A percentile compares a stretch with the other conserved stretches of the same genome.
These are phyloP conservation scores for Leptopilina drosophilae DNA, from an alignment of 2,888 invertebrate genomes.

Conservation along the genomic window DNA sequence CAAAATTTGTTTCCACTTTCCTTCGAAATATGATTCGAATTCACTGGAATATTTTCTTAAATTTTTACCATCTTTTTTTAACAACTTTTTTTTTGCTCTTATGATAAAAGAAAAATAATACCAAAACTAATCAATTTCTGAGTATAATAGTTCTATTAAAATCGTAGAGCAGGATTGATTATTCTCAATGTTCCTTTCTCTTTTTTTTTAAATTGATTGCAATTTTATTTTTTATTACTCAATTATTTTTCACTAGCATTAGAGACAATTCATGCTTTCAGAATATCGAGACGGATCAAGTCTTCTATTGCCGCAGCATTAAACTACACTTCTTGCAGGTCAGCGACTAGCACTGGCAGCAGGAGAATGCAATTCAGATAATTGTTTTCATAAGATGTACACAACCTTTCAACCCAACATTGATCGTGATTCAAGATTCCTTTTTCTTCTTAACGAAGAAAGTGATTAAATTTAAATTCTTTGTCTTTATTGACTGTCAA, in stretches of 20 bases:
- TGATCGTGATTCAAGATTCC: constrained; percentile 12
- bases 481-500: neutral
- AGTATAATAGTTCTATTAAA: neutral
- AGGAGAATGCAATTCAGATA: constrained; percentile 28
- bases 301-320: constrained; percentile 60
- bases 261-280: constrained; percentile 7
- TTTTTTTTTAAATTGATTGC: neutral
- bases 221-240: constrained; percentile 38
- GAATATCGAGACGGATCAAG: constrained; percentile 15
- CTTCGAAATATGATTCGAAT: constrained; percentile 7
- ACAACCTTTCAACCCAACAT: constrained; percentile 21
- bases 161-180: constrained; percentile 15
- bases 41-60: neutral
- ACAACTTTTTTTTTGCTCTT: neutral
- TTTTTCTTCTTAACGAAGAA: too few relatives aligned
- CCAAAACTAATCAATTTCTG: neutral
- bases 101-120: neutral
- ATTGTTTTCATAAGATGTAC: constrained; percentile 29
- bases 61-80: neutral
- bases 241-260: constrained; percentile 6
- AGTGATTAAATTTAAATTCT: neutral
- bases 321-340: constrained; percentile 76
- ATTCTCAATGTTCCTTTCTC: neutral
- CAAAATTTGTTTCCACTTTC: constrained; percentile 8
- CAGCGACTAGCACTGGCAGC: constrained; percentile 53